Conservation (phyloP, 2,888 invertebrate genomes). For the Laothoe populi region DNA sequence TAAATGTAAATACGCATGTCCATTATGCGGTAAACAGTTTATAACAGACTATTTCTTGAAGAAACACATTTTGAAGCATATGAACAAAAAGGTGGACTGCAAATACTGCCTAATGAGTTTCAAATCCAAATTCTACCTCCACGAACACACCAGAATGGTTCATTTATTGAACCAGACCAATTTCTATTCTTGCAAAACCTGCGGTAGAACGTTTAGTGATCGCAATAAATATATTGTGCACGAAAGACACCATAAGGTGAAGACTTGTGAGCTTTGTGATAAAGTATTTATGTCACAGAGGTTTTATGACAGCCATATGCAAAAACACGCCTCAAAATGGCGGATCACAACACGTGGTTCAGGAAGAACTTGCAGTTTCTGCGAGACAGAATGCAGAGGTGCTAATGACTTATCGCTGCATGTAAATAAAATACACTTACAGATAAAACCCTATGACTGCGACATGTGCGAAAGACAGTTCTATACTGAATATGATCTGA, state of each 20-base stretch:
- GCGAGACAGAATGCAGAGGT: constrained; percentile 66
- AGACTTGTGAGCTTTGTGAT: constrained; percentile 61
- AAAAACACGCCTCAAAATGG: constrained; percentile 60
- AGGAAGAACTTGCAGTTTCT: constrained; percentile 68
- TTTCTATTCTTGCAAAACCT: constrained; percentile 55
- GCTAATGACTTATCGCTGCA: constrained; percentile 70
- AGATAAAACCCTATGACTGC: constrained; percentile 73
- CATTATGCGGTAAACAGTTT: constrained; percentile 68
- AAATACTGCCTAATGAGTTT: constrained; percentile 53
- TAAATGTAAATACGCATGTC: constrained; percentile 60
- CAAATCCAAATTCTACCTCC: constrained; percentile 63
- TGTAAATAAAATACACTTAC: constrained; percentile 74
- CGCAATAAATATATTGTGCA: constrained; percentile 53
- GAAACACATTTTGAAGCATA: constrained; percentile 65
- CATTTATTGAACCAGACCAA: constrained; percentile 53
- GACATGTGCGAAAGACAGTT: constrained; percentile 77
- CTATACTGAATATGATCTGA: constrained; percentile 67
- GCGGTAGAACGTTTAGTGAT: constrained; percentile 57
- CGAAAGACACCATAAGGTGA: constrained; percentile 51
- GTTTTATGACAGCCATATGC: constrained; percentile 60
- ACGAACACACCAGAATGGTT: constrained; percentile 67
- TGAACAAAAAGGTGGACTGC: constrained; percentile 52
- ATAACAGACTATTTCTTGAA: constrained; percentile 72
- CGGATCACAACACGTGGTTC: constrained; percentile 44
- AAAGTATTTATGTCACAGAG: constrained; percentile 59